Percentiles rank a stretch among this genome's conserved stretches.
These are phyloP conservation scores for Lytechinus variegatus DNA, from an alignment of 35 echinoderm and acorn worm genomes.

Conservation along the genomic window DNA sequence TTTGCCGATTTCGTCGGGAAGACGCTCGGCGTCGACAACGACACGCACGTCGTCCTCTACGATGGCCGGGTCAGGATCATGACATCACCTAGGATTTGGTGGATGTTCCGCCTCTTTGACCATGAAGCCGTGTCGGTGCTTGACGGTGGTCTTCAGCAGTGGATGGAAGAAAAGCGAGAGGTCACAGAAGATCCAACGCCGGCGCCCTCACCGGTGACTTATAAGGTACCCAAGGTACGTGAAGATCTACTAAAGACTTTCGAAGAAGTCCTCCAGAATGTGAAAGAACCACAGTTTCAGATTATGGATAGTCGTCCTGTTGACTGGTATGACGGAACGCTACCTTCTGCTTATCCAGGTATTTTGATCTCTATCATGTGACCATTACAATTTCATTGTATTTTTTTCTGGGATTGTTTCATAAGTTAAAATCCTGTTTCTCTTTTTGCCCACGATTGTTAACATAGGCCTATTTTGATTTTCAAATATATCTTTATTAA, in stretches of 20 bases:
- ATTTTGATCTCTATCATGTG: neutral
- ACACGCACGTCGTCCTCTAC: conserved; percentile 89
- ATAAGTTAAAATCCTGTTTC: too few relatives aligned
- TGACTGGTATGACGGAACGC: conserved; percentile 3
- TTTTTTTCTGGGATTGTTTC: too few relatives aligned
- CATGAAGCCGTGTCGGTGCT: conserved; percentile 79
- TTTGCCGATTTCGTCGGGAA: conserved; percentile 74
- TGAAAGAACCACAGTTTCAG: neutral
- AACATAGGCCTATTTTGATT: neutral
- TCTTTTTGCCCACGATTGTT: too few relatives aligned
- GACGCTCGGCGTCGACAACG: conserved; percentile 72
- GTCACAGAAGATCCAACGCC: conserved; percentile 37
- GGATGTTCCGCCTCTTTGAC: conserved; percentile 87
- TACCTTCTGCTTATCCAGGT: neutral
- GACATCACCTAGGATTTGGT: conserved; percentile 80
- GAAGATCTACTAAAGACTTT: neutral
- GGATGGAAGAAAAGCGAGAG: conserved; percentile 67
- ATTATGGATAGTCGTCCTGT: neutral
- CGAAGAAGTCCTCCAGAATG: neutral
- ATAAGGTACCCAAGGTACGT: neutral
- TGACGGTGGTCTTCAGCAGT: conserved; percentile 80
- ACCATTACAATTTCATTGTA: too few relatives aligned
- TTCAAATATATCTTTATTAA: neutral
- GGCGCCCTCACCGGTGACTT: too few relatives aligned
- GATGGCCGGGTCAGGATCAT: conserved; percentile 69